A percentile compares a stretch with the other conserved stretches of the same genome.
These are phyloP conservation scores for Agrotis puta DNA, from an alignment of 2,888 invertebrate genomes.

Conservation along the genomic window DNA sequence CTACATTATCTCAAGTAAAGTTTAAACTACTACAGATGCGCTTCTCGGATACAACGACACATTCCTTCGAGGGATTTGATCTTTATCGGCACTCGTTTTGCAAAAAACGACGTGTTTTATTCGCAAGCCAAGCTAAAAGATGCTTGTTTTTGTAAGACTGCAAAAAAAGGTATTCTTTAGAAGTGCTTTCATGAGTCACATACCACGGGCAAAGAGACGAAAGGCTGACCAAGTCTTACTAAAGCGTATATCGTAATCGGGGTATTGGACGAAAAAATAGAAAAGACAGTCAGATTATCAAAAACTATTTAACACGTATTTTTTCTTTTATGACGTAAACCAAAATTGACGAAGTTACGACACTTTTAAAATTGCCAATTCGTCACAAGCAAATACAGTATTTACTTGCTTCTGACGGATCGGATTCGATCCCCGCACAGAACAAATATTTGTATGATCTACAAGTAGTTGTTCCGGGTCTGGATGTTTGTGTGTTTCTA, in stretches of 20 bases:
- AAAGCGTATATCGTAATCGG: neutral
- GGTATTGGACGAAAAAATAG: no score
- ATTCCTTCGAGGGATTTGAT: slow-evolving; percentile 33
- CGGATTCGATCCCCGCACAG: no score
- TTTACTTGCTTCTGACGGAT: no score
- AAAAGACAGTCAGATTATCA: no score
- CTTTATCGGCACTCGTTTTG: slow-evolving; percentile 26
- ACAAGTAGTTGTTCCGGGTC: no score
- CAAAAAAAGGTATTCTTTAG: neutral
- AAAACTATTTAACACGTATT: no score
- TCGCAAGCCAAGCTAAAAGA: neutral
- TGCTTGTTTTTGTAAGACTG: neutral
- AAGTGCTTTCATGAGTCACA: neutral
- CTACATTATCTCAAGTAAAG: neutral
- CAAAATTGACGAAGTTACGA: no score
- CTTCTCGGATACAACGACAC: slow-evolving; percentile 26
- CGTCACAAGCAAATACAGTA: no score
- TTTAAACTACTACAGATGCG: slow-evolving; percentile 2
- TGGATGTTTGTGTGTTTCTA: no score
- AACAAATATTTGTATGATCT: no score
- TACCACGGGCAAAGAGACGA: neutral
- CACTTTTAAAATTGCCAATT: no score
- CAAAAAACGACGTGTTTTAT: slow-evolving; percentile 22
- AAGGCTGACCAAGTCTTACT: neutral
- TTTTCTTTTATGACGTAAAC: no score